Evolutionary conservation across 2,888 invertebrate genomes (phyloP).

Genomic region (Chymomyza caudatula): DNA sequence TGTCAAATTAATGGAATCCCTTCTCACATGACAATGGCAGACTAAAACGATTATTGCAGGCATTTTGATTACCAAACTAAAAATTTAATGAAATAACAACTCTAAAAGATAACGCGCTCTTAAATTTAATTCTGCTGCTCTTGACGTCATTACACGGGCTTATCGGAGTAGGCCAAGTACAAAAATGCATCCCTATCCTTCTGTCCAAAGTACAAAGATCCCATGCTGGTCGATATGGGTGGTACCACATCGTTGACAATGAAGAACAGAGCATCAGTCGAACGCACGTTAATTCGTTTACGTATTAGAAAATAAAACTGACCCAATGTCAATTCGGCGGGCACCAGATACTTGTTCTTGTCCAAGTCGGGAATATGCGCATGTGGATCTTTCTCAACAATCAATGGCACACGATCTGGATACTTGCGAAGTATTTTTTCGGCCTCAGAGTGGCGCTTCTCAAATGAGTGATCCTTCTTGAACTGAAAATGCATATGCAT

Average conservation of each 20-base stretch:
- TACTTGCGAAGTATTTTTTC: slow-evolving; percentile 97
- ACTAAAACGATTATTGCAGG: too few species aligned
- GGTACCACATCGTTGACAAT: slow-evolving; percentile 98
- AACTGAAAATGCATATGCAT: slow-evolving; percentile 94
- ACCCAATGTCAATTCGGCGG: slow-evolving; percentile 95
- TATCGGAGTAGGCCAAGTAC: slow-evolving; percentile 99
- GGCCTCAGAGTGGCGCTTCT: slow-evolving; percentile 96
- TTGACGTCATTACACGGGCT: too few species aligned
- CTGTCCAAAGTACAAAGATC: slow-evolving; percentile 97
- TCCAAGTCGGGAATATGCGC: slow-evolving; percentile 95
- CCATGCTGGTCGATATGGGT: slow-evolving; percentile 97
- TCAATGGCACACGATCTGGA: slow-evolving; percentile 96
- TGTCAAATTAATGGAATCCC: background rate
- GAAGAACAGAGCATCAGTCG: slow-evolving; percentile 97
- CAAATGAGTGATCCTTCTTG: slow-evolving; percentile 97
- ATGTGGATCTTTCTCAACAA: slow-evolving; percentile 97
- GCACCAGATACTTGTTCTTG: slow-evolving; percentile 97
- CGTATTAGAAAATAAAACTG: slow-evolving; percentile 98
- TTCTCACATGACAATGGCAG: too few species aligned
- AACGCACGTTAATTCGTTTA: slow-evolving; percentile 94
- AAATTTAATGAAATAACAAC: background rate
- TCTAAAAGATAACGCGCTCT: too few species aligned
- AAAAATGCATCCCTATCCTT: slow-evolving; percentile 99
- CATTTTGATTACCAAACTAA: too few species aligned
- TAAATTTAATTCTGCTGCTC: slow-evolving; percentile 42